Conservation (phyloP, 1,140 invertebrate genomes). For the Amyelois transitella region DNA sequence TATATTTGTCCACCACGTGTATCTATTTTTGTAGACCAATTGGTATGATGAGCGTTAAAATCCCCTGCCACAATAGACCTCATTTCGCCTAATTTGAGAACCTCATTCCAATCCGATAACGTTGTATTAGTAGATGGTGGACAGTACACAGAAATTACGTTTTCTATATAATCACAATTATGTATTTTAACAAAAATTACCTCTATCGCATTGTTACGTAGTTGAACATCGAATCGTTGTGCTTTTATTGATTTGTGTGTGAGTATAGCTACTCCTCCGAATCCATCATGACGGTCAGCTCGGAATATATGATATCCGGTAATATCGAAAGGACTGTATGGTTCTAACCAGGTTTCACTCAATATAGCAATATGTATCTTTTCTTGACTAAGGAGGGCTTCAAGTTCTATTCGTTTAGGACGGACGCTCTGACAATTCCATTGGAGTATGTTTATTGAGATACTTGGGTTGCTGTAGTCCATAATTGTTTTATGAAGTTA, state of each 20-base stretch:
- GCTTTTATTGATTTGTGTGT: constrained; percentile 13
- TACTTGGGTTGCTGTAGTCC: not conserved
- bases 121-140: constrained; percentile 7
- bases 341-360: constrained; percentile 13
- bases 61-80: constrained; percentile 13
- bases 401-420: constrained; percentile 5
- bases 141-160: constrained; percentile 14
- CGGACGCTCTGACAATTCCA: constrained; percentile 13
- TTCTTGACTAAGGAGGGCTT: constrained; percentile 4
- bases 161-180: constrained; percentile 9
- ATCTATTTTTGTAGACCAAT: constrained; percentile 14
- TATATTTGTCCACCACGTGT: constrained; percentile 6
- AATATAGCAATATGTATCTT: constrained; percentile 12
- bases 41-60: constrained; percentile 17
- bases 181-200: constrained; percentile 4
- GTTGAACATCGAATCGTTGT: not conserved
- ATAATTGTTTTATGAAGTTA: not conserved
- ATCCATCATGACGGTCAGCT: constrained; percentile 6
- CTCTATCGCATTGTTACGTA: constrained; percentile 12
- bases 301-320: constrained; percentile 8
- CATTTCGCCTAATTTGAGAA: constrained; percentile 2
- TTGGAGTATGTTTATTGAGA: constrained; percentile 6
- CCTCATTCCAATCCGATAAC: constrained; percentile 9
- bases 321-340: not conserved
- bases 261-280: constrained; percentile 13